phyloP scores from a whole-genome alignment of 2,888 invertebrate species.

The Zygaena filipendulae region DNA sequence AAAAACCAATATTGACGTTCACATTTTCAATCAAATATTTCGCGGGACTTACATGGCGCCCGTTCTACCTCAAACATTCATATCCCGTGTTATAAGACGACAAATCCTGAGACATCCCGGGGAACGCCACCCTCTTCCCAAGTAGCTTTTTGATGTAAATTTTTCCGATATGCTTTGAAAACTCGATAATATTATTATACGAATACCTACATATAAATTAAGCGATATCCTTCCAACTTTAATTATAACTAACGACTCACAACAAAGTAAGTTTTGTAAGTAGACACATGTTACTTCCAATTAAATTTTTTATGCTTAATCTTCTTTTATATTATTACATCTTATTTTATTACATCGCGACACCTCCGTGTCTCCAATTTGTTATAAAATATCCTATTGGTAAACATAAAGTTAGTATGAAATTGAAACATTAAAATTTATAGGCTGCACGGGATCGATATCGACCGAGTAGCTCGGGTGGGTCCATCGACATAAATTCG shows the following conservation, averaged over 20 bases:
- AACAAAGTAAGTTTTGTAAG: no score
- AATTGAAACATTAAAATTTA: constrained; percentile 50
- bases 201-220: constrained; percentile 50
- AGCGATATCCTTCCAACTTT: no score
- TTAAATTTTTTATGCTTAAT: no score
- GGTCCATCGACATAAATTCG: constrained; percentile 64
- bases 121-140: constrained; percentile 33
- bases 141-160: constrained; percentile 56
- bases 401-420: constrained; percentile 28
- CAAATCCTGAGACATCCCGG: constrained; percentile 28
- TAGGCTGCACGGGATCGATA: constrained; percentile 52
- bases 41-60: constrained; percentile 39
- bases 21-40: constrained; percentile 54
- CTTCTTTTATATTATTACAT: no score
- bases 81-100: constrained; percentile 44
- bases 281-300: no score
- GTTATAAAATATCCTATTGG: background rate
- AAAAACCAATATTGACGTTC: constrained; percentile 36
- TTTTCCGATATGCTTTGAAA: constrained; percentile 45
- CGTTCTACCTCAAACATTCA: constrained; percentile 51
- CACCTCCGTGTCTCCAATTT: no score
- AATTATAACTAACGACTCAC: no score
- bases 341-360: no score
- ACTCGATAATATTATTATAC: no score
- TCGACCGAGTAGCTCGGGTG: constrained; percentile 30